A percentile compares a stretch with the other conserved stretches of the same genome.
These are phyloP conservation scores for Macrophya annulata DNA, from an alignment of 2,888 invertebrate genomes.

Conservation along the genomic window DNA sequence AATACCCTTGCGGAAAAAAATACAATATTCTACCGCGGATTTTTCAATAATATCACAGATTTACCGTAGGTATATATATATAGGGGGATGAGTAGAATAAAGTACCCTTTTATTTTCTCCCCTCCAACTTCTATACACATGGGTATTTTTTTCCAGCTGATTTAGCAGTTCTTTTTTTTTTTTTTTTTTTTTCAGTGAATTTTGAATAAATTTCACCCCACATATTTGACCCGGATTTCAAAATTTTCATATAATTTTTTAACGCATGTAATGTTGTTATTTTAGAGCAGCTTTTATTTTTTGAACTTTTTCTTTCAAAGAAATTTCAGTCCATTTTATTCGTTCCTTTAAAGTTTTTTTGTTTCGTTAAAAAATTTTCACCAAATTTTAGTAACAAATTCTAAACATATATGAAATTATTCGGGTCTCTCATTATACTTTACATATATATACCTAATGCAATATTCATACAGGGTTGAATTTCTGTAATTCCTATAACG, in stretches of 20 bases:
- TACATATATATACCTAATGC: neutral
- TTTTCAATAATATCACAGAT: slow-evolving; percentile 5
- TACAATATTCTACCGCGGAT: neutral
- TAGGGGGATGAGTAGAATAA: neutral
- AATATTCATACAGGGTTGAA: neutral
- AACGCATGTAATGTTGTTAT: too few relatives aligned
- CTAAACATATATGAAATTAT: neutral
- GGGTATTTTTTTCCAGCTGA: slow-evolving; percentile 11
- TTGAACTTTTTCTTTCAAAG: too few relatives aligned
- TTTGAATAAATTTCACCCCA: neutral
- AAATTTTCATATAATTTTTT: neutral
- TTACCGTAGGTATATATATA: neutral
- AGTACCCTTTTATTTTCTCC: neutral
- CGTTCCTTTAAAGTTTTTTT: neutral
- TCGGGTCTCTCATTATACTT: neutral
- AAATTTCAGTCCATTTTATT: neutral
- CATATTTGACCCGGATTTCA: neutral
- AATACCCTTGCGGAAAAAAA: neutral
- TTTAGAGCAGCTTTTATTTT: too few relatives aligned
- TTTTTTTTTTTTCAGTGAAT: neutral
- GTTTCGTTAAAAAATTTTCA: neutral
- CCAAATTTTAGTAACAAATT: neutral
- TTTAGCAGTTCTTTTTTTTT: neutral
- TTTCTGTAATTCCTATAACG: neutral
- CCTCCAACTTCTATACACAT: neutral